Base-by-base conservation (phyloP, 1,140 invertebrate species). In the Drosophila watanabei region DNA sequence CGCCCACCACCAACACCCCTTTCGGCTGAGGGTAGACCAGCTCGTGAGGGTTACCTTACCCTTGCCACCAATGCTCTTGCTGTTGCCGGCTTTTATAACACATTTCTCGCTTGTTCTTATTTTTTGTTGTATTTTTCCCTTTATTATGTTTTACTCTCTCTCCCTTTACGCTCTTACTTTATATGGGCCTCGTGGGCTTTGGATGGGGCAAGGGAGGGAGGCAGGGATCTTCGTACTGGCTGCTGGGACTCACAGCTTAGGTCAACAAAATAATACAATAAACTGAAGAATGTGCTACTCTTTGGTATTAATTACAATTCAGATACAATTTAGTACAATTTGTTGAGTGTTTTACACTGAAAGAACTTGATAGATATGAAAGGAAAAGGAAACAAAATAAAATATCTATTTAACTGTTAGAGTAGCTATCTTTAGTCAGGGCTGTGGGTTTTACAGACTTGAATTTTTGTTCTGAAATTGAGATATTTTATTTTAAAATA, bases 41-140 rank as follows among this genome's bases (percentile, higher is more conserved):
- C 59, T 37, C 32, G 18, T 62, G 58, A 65, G 59, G 62, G 75
- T 54, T 60, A 48, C 46, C 60, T 52, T 52, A 39, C 54, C 54
- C 16, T 18, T 11, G 37, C 64, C 37, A 56, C 64, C 32, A 49
- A 75, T 54, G 18, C 33, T 56, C 33, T 4, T 56, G 58, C 41
- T 66, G 59, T 77, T 51, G 43, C 62, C 52, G 46, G 52, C 70
- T 52, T 73, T 75, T 73, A 73, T 71, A 59, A 49, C 37, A 46
- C 45, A 71, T 75, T 75, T 75, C 8, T 69, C 28, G 24, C 18
- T 46, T 48, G 11, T 28, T 59, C 18, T 54, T 43, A 16, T 41
- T n/a, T 45, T 46, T 24, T 3, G 1, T 24, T 49, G 10, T 28
- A 9, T 49, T 14, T 49, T 28, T 30, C n/a, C 14, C 49, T 24